Base-by-base conservation (phyloP, 2,888 invertebrate genomes). In the Chaitophorus viminalis region DNA sequence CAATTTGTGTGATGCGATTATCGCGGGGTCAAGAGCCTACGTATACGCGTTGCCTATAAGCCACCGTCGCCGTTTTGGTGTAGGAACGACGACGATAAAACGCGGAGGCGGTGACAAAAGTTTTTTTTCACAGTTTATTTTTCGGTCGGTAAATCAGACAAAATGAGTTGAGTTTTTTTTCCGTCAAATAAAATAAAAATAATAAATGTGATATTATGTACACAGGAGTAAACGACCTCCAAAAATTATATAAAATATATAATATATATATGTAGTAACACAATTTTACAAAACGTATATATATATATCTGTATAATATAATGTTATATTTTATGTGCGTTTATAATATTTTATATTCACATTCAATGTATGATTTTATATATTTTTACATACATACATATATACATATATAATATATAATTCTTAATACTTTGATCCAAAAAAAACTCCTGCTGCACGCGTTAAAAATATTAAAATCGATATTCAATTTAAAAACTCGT, bases 1-100 rank as follows among this genome's bases (percentile, higher is more conserved):
- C 65, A 84, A 84, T 75, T 76, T 29, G 39, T 8, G 83, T 60
- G n/a, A 74, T 1, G 29, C 39, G 75, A 83, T 75, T 76, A 60
- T 60, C n/a, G 29, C 14, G 46, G 1, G 14, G n/a, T 2, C 8
- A 6, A 39, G 36, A 21, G 8, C 33, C 25, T 14, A 31, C n/a
- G 79, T 17, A 25, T 21, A 25, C 25, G 25, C 54, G 54, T 60
- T 60, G 25, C 21, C 25, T 2, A 60, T 21, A 21, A 4, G 25
- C 4, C 60, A 9, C 60, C 60, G 60, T 6, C 60, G 60, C 60
- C 60, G 60, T 60, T 60, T 21, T 18, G 18, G 54, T 54, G 18
- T 18, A 21, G 5, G 60, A 21, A 25, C 6, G 60, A 18, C 6
- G 60, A 11, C 0, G 46, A 14, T 2, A 14, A 46, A 8, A 14